Base-by-base conservation (phyloP, 1,140 invertebrate species). In the Drosophila yakuba region DNA sequence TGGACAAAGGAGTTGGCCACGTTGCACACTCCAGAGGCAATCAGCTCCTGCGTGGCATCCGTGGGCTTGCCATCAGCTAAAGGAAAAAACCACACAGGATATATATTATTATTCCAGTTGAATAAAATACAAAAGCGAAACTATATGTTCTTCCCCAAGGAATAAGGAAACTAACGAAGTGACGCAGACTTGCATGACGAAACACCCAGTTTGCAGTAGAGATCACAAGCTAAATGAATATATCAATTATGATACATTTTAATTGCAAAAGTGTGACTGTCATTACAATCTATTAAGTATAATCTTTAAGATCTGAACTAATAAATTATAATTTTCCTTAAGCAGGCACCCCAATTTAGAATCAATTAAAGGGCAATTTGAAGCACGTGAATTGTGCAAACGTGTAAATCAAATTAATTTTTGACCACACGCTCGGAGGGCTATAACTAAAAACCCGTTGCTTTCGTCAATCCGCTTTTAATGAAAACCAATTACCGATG, bases 1-100 rank as follows among this genome's bases (percentile, higher is more conserved):
- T 96, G 96, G 64, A 98, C 95, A 93, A 99, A 98, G 2, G 97
- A 97, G 91, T 97, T 98, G 36, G 96, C 95, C 59, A 99, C 94
- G 92, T 98, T 98, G 63, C 95, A 95, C 6, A 96, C 79, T 38
- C 97, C 97, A 39, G 97, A 94, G 2, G 97, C 96, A 69, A 97
- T 94, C 79, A 98, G 94, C 93, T 98, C 97, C 92, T 97, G 97
- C 11, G 96, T 97, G 5, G 96, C 96, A 92, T 98, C 97, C 7
- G 97, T 95, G 45, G 96, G 94, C 75, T 96, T 95, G n/a, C 96
- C 96, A 84, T 96, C 95, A 10, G 96, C 91, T 92, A 74, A 2
- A 48, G 48, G n/a, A 15, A 12, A 8, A 17, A 43, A 52, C 11
- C 36, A 11, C 38, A 4, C 4, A 0, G 12, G 17, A 3, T 11